A percentile compares a stretch with the other conserved stretches of the same genome.
These are phyloP conservation scores for Dermatophagoides farinae DNA, from an alignment of 1,140 invertebrate genomes.

Conservation along the genomic window DNA sequence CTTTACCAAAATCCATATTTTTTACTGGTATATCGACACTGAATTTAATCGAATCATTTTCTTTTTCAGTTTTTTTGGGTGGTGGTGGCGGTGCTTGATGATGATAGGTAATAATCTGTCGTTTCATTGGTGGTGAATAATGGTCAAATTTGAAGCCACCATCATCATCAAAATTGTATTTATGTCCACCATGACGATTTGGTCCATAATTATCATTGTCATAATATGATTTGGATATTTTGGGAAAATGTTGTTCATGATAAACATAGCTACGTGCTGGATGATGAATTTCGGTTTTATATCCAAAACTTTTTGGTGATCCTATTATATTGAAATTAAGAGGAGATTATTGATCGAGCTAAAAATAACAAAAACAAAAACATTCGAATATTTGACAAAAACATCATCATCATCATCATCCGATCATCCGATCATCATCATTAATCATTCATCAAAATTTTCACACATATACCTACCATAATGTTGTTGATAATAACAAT, in stretches of 20 bases:
- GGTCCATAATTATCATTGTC: no score
- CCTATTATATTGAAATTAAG: no score
- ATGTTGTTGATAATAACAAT: no score
- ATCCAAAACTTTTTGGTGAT: not conserved
- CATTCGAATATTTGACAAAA: no score
- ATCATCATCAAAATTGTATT: not conserved
- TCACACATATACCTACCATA: not conserved
- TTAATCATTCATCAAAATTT: not conserved
- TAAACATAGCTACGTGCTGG: not conserved
- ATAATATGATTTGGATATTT: no score
- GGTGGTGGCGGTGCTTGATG: not conserved
- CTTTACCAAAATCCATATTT: not conserved
- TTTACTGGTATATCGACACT: not conserved
- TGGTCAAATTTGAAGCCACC: not conserved
- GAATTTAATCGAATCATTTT: not conserved
- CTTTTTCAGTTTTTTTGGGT: not conserved
- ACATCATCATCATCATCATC: not conserved
- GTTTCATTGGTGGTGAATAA: not conserved
- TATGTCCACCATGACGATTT: not conserved
- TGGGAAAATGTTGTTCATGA: no score
- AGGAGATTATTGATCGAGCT: no score
- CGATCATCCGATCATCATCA: not conserved
- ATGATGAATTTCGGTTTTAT: constrained; percentile 4
- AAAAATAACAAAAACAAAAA: no score
- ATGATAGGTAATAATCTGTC: not conserved